These are phyloP conservation scores for Himalopsyche kuldschensis DNA, from an alignment of 2,888 invertebrate genomes.

Conservation along the genomic window DNA sequence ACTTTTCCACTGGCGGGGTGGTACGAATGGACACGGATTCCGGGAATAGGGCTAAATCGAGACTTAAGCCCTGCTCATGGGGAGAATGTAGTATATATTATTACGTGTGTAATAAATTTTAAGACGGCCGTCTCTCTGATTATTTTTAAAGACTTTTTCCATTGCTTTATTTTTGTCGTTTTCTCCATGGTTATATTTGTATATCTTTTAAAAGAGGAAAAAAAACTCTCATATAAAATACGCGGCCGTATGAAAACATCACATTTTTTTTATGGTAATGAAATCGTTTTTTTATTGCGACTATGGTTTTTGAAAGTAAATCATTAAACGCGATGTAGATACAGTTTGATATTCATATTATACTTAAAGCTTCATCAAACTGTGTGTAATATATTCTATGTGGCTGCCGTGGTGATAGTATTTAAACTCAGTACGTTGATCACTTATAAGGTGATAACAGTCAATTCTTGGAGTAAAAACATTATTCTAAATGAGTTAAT, in stretches of 20 bases:
- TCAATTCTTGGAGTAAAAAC: no score
- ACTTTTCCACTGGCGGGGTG: slow-evolving; percentile 14
- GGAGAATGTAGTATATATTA: background rate
- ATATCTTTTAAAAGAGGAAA: background rate
- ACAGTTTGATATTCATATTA: background rate
- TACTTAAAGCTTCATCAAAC: no score
- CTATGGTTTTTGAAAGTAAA: background rate
- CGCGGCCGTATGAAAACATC: background rate
- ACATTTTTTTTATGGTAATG: background rate
- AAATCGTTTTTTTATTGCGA: background rate
- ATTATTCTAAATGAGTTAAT: no score
- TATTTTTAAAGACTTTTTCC: slow-evolving; percentile 27
- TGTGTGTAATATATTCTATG: no score
- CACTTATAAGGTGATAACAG: no score
- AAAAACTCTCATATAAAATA: background rate
- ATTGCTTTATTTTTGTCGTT: slow-evolving; percentile 14
- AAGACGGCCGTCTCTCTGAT: slow-evolving; percentile 12
- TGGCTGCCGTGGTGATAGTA: no score
- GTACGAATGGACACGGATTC: slow-evolving; percentile 24
- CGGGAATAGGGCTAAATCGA: background rate
- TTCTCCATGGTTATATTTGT: background rate
- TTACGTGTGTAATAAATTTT: slow-evolving; percentile 27
- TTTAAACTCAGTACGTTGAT: no score
- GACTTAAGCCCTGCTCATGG: background rate
- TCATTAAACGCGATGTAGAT: background rate